Percentiles rank a stretch among this genome's conserved stretches.
These are phyloP conservation scores for Adelognathus sp. DNA, from an alignment of 2,888 invertebrate genomes.

Conservation along the genomic window DNA sequence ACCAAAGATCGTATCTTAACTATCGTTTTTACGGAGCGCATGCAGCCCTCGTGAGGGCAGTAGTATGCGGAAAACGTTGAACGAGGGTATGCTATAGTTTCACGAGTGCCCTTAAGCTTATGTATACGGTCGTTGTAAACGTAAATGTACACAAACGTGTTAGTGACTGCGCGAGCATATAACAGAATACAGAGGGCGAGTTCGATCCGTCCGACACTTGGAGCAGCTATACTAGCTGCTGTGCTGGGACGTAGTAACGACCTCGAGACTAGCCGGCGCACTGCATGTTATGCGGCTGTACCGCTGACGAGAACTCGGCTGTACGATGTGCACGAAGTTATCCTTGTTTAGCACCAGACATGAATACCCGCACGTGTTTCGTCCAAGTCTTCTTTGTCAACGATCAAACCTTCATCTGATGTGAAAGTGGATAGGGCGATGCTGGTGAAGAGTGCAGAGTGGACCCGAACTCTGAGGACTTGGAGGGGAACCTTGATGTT, in stretches of 20 bases:
- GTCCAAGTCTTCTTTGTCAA: neutral
- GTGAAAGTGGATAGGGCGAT: neutral
- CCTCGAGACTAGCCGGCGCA: constrained; percentile 17
- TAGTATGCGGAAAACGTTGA: constrained; percentile 8
- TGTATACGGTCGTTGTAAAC: neutral
- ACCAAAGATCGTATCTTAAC: constrained; percentile 69
- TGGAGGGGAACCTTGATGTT: neutral
- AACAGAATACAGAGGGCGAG: neutral
- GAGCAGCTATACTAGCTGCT: neutral
- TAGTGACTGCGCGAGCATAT: neutral
- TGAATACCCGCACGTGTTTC: neutral
- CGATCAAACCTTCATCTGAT: neutral
- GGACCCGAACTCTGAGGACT: neutral
- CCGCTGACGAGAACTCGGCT: constrained; percentile 5
- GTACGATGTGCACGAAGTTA: neutral
- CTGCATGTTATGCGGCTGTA: constrained; percentile 18
- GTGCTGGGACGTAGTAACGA: constrained; percentile 34
- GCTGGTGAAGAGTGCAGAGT: no score
- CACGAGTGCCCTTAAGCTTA: constrained; percentile 51
- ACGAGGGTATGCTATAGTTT: constrained; percentile 15
- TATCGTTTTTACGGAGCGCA: constrained; percentile 71
- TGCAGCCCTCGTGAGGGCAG: constrained; percentile 65
- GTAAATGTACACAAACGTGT: neutral
- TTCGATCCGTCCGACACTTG: constrained; percentile 30
- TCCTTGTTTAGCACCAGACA: neutral